Percentiles rank a stretch among this genome's conserved stretches.
phyloP scores from a whole-genome alignment of 2,888 invertebrate species.

The Eulithis testata region DNA sequence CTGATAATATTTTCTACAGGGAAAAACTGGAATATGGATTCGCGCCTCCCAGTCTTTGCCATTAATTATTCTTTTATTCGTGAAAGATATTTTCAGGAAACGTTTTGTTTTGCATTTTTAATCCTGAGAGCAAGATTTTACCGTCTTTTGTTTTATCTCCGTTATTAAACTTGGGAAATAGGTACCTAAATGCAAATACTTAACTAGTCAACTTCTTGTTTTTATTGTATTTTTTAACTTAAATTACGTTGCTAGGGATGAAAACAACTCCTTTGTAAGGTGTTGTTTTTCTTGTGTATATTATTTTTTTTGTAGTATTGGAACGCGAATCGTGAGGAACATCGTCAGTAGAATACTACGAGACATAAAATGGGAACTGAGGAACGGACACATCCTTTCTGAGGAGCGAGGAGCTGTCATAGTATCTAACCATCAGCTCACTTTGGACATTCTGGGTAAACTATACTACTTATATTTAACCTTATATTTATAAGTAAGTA shows the following conservation, averaged over 20 bases:
- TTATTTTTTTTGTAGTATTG: constrained; percentile 18
- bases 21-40: constrained; percentile 1
- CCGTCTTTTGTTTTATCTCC: constrained; percentile 9
- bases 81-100: constrained; percentile 3
- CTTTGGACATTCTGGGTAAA: constrained; percentile 86
- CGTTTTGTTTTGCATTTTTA: constrained; percentile 16
- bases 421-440: constrained; percentile 88
- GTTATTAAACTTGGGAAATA: neutral
- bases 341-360: constrained; percentile 65
- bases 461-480: neutral
- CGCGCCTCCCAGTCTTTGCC: neutral
- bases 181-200: neutral
- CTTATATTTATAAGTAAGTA: no score
- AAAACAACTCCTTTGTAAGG: no score
- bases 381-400: constrained; percentile 74
- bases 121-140: constrained; percentile 12
- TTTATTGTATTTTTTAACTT: neutral
- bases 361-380: constrained; percentile 80
- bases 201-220: neutral
- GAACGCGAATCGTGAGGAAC: constrained; percentile 57
- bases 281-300: neutral
- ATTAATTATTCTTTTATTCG: constrained; percentile 15
- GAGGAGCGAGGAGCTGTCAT: constrained; percentile 84
- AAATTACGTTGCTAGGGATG: no score
- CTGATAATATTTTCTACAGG: neutral